Conservation (phyloP, 2,113 vertebrate species). For the Cyphomyrus plagiostoma region DNA sequence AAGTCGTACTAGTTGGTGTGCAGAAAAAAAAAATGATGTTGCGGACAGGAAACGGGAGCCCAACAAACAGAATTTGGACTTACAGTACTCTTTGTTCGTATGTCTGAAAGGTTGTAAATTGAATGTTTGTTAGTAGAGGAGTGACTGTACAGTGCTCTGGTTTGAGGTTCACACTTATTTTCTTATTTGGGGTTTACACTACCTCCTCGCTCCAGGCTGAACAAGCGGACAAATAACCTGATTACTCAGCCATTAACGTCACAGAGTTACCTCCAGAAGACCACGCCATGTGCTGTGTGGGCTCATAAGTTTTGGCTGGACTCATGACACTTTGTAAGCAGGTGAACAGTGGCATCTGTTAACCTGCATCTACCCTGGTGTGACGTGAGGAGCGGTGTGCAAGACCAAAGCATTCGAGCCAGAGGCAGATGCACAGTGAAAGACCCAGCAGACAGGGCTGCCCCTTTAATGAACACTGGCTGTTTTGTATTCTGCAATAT, state of each 20-base stretch:
- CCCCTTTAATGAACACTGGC: neutral
- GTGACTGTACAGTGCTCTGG: neutral
- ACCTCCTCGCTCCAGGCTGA: neutral
- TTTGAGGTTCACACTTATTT: neutral
- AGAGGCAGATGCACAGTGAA: neutral
- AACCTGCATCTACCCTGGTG: neutral
- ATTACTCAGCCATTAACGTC: slow-evolving; percentile 50
- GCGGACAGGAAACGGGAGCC: no score
- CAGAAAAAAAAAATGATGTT: no score
- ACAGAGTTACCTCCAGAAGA: slow-evolving; percentile 27
- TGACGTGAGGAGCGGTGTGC: neutral
- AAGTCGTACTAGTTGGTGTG: no score
- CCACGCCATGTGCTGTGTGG: slow-evolving; percentile 40
- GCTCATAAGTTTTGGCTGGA: slow-evolving; percentile 19
- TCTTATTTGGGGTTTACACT: neutral
- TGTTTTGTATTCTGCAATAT: neutral
- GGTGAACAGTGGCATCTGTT: neutral
- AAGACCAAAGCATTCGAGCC: neutral
- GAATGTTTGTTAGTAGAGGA: no score
- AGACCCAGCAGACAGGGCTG: neutral
- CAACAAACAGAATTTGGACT: no score
- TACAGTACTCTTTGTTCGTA: no score
- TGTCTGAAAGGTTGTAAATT: no score
- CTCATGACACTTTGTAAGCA: slow-evolving; percentile 3
- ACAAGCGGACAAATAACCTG: slow-evolving; percentile 16